These are phyloP conservation scores for Buceros bicornis DNA, from an alignment of 2,797 vertebrate species.

Conservation along the genomic window DNA sequence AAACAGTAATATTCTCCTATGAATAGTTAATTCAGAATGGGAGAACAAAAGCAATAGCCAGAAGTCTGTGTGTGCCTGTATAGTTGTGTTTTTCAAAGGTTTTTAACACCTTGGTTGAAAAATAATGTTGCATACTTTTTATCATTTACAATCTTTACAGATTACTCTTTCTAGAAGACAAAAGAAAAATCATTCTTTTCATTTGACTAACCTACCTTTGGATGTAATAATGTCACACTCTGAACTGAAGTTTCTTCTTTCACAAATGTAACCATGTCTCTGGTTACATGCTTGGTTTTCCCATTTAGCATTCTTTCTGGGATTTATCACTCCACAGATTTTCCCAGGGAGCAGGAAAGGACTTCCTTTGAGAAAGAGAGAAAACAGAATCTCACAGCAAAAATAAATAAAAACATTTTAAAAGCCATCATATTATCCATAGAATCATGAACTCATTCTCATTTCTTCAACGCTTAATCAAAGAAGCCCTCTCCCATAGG, in stretches of 20 bases:
- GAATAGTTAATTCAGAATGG: neutral
- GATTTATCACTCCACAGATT: conserved; percentile 87
- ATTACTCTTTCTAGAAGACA: neutral
- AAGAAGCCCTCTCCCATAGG: neutral
- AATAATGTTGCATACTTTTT: neutral
- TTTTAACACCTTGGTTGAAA: neutral
- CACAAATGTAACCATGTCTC: conserved; percentile 91
- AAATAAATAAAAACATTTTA: neutral
- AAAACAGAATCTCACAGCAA: neutral
- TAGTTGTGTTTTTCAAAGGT: neutral
- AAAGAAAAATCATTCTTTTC: neutral
- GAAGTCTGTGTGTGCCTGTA: neutral
- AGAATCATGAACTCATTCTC: neutral
- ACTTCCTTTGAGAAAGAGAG: conserved; percentile 81
- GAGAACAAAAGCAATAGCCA: neutral
- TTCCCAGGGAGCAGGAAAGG: conserved; percentile 86
- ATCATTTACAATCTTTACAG: neutral
- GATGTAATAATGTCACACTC: conserved; percentile 71
- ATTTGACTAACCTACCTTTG: conserved; percentile 76
- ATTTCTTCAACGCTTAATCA: neutral
- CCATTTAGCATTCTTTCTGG: conserved; percentile 87
- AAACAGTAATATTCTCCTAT: neutral
- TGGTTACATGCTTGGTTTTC: conserved; percentile 86
- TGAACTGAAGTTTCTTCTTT: conserved; percentile 83
- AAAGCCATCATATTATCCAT: neutral